Conservation (phyloP, 1,140 invertebrate species). For the Drosophila nigrodunni region DNA sequence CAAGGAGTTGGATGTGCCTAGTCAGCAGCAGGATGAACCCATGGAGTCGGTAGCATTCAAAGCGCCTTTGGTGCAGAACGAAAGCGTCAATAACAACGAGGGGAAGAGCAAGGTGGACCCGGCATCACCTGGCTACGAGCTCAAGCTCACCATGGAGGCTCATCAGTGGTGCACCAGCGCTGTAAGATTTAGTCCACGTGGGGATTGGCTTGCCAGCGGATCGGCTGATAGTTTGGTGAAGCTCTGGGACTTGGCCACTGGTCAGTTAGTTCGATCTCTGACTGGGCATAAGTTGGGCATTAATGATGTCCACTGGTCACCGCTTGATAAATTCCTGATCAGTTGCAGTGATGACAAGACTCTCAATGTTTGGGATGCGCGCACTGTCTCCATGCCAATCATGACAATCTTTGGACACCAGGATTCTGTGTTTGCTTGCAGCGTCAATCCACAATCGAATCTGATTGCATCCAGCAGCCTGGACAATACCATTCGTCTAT, state of each 20-base stretch:
- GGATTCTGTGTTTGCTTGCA: slow-evolving; percentile 50
- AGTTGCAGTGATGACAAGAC: slow-evolving; percentile 62
- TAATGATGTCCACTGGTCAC: slow-evolving; percentile 62
- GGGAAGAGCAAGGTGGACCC: not conserved
- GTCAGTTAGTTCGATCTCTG: slow-evolving; percentile 16
- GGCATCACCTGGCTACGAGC: slow-evolving; percentile 38
- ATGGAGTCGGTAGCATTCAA: not conserved
- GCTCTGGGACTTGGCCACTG: slow-evolving; percentile 49
- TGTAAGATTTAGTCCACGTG: slow-evolving; percentile 46
- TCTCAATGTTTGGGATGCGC: slow-evolving; percentile 47
- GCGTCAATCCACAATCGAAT: slow-evolving; percentile 55
- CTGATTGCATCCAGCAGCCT: slow-evolving; percentile 55
- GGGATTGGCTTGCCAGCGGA: slow-evolving; percentile 43
- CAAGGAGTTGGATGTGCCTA: not conserved
- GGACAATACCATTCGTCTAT: slow-evolving; percentile 53
- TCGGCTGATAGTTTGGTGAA: slow-evolving; percentile 53
- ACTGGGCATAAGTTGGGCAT: slow-evolving; percentile 48
- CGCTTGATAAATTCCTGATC: slow-evolving; percentile 15
- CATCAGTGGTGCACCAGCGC: slow-evolving; percentile 33
- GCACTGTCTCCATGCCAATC: slow-evolving; percentile 11
- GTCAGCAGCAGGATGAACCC: not conserved
- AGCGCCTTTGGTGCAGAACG: slow-evolving; percentile 23
- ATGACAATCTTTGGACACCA: slow-evolving; percentile 31
- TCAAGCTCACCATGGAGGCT: slow-evolving; percentile 33
- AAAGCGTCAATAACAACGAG: not conserved